Percentiles rank a stretch among this genome's conserved stretches.
Conservation (phyloP, 2,888 invertebrate species). For the Phengaris arion region DNA sequence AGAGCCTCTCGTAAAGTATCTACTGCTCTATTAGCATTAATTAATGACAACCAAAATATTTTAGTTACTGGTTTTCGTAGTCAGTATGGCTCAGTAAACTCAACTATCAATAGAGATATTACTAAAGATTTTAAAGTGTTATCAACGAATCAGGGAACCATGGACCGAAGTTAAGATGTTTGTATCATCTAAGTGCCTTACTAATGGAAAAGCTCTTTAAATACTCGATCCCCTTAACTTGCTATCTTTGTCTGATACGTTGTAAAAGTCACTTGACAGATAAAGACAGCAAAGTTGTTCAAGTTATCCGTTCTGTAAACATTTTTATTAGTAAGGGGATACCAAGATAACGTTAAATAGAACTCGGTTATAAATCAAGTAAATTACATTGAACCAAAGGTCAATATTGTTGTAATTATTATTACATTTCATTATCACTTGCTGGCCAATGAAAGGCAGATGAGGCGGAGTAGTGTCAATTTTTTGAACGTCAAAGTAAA, state of each 20-base stretch:
- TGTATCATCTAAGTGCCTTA: background rate
- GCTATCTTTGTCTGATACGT: too few species aligned
- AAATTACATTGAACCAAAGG: conserved; percentile 19
- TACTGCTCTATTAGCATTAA: background rate
- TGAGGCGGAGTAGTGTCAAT: background rate
- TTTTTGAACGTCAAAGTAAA: background rate
- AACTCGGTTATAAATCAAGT: background rate
- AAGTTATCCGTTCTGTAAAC: too few species aligned
- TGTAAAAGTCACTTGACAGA: too few species aligned
- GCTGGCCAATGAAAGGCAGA: background rate
- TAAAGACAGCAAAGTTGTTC: too few species aligned
- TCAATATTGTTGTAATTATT: conserved; percentile 21
- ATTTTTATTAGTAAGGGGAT: too few species aligned
- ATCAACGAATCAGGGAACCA: background rate
- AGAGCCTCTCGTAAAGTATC: background rate
- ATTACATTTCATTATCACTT: conserved; percentile 20
- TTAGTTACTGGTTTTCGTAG: background rate
- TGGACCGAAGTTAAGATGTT: background rate
- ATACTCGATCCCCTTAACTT: background rate
- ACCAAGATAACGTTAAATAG: conserved; percentile 4
- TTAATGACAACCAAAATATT: too few species aligned
- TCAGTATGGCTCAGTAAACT: too few species aligned
- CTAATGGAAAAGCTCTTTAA: background rate
- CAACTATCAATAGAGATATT: too few species aligned
- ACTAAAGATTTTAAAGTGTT: background rate